These are phyloP conservation scores for Salticus scenicus DNA, from an alignment of 2,888 invertebrate genomes.

Conservation along the genomic window DNA sequence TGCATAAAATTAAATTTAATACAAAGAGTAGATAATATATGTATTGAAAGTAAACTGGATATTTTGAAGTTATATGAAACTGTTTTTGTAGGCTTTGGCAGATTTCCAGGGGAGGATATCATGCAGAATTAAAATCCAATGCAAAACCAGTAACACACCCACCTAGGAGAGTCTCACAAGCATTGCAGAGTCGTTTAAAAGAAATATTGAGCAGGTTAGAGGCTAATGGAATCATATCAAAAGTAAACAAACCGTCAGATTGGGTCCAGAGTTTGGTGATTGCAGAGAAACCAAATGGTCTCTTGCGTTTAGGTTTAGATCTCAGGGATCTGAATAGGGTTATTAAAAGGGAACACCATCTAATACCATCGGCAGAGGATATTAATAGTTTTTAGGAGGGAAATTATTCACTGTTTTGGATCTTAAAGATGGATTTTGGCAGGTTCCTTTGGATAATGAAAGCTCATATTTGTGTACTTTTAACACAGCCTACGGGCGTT, in stretches of 20 bases:
- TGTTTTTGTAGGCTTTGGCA: constrained; percentile 22
- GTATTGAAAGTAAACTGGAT: not conserved
- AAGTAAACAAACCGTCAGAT: not conserved
- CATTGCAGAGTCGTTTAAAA: not conserved
- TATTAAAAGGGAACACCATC: too few relatives aligned
- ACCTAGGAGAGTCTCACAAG: not conserved
- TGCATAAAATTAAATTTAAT: too few relatives aligned
- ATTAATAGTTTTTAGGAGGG: constrained; percentile 3
- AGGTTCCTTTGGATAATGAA: too few relatives aligned
- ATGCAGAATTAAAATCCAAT: not conserved
- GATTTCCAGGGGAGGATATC: constrained; percentile 13
- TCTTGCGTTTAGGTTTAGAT: too few relatives aligned
- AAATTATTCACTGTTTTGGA: not conserved
- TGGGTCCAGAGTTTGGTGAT: constrained; percentile 11
- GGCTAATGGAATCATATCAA: not conserved
- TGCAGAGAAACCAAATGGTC: constrained; percentile 8
- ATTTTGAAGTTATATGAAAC: constrained; percentile 3
- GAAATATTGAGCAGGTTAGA: not conserved
- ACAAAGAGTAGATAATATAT: too few relatives aligned
- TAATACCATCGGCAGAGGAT: not conserved
- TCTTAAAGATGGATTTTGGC: too few relatives aligned
- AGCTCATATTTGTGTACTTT: too few relatives aligned
- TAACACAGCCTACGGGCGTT: too few relatives aligned
- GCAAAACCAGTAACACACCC: not conserved
- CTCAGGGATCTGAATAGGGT: too few relatives aligned